Evolutionary conservation across 1,140 invertebrate genomes (phyloP).

Genomic region (Mycetomoellerius zeteki): DNA sequence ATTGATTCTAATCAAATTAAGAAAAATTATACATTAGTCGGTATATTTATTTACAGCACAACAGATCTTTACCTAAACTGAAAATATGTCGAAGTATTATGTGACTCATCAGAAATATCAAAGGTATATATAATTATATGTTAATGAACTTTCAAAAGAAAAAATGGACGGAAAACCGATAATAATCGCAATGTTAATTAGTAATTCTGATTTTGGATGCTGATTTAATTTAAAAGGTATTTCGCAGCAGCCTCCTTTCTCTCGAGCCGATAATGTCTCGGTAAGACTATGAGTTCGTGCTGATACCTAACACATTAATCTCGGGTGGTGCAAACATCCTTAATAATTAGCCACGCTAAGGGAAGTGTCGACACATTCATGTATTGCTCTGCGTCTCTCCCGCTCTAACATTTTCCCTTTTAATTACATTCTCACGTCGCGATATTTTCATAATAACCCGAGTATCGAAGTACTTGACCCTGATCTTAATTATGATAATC

Average conservation of each 20-base stretch:
- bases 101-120: neutral
- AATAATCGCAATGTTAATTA: constrained; percentile 39
- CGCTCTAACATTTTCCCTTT: constrained; percentile 34
- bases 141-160: constrained; percentile 18
- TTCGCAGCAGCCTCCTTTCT: constrained; percentile 26
- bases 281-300: neutral
- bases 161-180: neutral
- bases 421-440: constrained; percentile 24
- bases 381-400: constrained; percentile 6
- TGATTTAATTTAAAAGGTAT: constrained; percentile 40
- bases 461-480: constrained; percentile 55
- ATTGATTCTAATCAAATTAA: constrained; percentile 9
- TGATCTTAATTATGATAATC: constrained; percentile 66
- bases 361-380: constrained; percentile 67
- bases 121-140: neutral
- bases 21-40: neutral
- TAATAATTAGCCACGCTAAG: constrained; percentile 68
- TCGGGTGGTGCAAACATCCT: constrained; percentile 66
- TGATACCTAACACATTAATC: constrained; percentile 59
- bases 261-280: constrained; percentile 20
- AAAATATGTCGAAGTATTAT: constrained; percentile 18
- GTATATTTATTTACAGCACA: neutral
- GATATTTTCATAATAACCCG: constrained; percentile 33
- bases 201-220: constrained; percentile 28
- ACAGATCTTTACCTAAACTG: neutral